Evolutionary conservation across 2,888 invertebrate genomes (phyloP), one percentile per base, ranked within the genome.

Genomic region (Thymelicus sylvestris): DNA sequence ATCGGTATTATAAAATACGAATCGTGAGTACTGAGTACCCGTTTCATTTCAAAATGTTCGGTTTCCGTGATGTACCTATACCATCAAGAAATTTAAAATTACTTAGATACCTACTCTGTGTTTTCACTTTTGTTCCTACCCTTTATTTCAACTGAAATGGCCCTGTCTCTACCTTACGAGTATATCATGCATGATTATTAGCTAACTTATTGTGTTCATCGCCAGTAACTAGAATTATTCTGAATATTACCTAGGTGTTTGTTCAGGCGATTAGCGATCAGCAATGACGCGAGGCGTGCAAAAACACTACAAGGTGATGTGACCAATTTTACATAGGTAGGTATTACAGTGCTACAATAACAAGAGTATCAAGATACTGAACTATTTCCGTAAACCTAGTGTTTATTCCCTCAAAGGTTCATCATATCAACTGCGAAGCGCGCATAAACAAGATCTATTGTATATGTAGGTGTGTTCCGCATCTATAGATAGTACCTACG

Each of bases 281-380:
- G 76, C 78, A 78, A 86, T 91, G 90, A 91, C 88, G 90, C 80
- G 84, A 84, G 78, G 79, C 80, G 78, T 78, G 78, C 78, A 81
- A 82, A 79, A 83, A 78, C 80, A 79, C 24, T 38, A 52, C 70
- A 71, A 66, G 66, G 71, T 71, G 65, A 70, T 65, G 65, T 61
- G 60, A 70, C 52, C 65, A 66, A 66, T 62, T 62, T 47, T 31
- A 60, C 61, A 59, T 24, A 24, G n/a, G 4, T 24, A 24, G 24
- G 31, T 31, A 31, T 31, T 31, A 31, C 31, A 31, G 31, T 31
- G 31, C 31, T 31, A 31, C 31, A 2, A 31, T 1, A 31, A 31
- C 31, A 2, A 31, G 31, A 31, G 5, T 31, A 31, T 31, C 31
- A 5, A 31, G 31, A 3, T 31, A 31, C 31, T 60, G 31, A 61